These are phyloP conservation scores for Hermaeophaga mercurialis DNA, from an alignment of 2,888 invertebrate genomes.

Conservation along the genomic window DNA sequence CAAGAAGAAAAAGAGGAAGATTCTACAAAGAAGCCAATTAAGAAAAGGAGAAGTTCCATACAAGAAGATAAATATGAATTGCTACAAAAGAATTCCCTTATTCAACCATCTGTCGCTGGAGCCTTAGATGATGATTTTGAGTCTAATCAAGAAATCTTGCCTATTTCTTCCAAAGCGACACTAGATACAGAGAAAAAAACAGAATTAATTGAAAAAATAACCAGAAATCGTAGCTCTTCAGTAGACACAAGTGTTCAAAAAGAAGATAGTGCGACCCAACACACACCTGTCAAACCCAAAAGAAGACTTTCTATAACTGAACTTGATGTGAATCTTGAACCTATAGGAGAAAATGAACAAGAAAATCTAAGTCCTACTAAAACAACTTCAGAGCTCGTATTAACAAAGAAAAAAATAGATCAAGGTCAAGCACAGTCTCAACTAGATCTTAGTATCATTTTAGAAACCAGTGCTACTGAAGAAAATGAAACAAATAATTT, in stretches of 20 bases:
- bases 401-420: slow-evolving; percentile 31
- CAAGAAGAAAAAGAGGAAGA: slow-evolving; percentile 23
- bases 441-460: slow-evolving; percentile 39
- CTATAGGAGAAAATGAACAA: slow-evolving; percentile 29
- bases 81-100: slow-evolving; percentile 8
- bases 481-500: slow-evolving; percentile 30
- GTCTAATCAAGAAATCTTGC: slow-evolving; percentile 28
- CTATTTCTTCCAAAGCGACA: slow-evolving; percentile 20
- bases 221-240: slow-evolving; percentile 35
- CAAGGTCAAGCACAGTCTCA: slow-evolving; percentile 30
- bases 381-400: slow-evolving; percentile 8
- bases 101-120: slow-evolving; percentile 21
- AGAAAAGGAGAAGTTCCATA: slow-evolving; percentile 15
- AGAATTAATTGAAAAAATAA: slow-evolving; percentile 23
- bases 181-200: slow-evolving; percentile 25
- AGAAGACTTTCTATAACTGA: slow-evolving; percentile 27
- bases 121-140: slow-evolving; percentile 28
- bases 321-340: slow-evolving; percentile 26
- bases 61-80: slow-evolving; percentile 22
- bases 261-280: slow-evolving; percentile 18
- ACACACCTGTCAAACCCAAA: slow-evolving; percentile 31
- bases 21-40: slow-evolving; percentile 4
- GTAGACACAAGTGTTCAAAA: slow-evolving; percentile 27
- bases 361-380: slow-evolving; percentile 21
- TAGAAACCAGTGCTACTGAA: slow-evolving; percentile 35